Conservation (phyloP, 2,113 vertebrate genomes). For the Odocoileus hemionus region DNA sequence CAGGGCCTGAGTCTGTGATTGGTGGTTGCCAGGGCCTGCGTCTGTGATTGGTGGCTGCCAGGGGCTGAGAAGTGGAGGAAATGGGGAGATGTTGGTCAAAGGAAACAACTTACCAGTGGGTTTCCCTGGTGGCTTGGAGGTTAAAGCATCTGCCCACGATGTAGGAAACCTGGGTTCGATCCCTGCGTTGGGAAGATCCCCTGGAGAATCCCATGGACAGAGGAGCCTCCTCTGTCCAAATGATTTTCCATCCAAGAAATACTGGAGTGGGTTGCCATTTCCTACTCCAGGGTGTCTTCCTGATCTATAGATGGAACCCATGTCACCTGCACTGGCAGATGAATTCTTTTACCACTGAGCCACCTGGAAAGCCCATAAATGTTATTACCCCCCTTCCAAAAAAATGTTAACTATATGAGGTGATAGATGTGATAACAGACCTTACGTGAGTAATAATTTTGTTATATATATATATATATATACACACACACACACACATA, state of each 20-base stretch:
- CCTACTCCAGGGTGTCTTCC: not conserved
- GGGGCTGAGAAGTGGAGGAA: not conserved
- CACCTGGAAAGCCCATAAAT: not conserved
- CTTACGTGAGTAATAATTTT: not conserved
- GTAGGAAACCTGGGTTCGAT: no score
- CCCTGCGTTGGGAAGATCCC: no score
- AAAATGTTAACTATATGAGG: not conserved
- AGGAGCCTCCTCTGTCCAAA: not conserved
- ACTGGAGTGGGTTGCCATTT: not conserved
- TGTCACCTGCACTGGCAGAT: not conserved
- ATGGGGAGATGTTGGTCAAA: not conserved
- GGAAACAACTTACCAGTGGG: not conserved
- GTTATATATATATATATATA: not conserved
- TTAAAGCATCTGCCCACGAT: no score
- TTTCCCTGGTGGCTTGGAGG: no score
- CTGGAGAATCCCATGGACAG: no score
- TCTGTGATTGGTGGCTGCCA: not conserved
- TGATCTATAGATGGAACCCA: not conserved
- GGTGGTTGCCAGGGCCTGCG: no score
- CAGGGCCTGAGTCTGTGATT: no score
- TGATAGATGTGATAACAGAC: not conserved
- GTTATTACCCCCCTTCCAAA: not conserved
- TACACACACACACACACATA: not conserved
- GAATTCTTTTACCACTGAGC: not conserved
- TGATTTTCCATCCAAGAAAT: not conserved